These are phyloP conservation scores for Petrocephalus sullivani DNA, from an alignment of 2,797 vertebrate species.

Conservation along the genomic window DNA sequence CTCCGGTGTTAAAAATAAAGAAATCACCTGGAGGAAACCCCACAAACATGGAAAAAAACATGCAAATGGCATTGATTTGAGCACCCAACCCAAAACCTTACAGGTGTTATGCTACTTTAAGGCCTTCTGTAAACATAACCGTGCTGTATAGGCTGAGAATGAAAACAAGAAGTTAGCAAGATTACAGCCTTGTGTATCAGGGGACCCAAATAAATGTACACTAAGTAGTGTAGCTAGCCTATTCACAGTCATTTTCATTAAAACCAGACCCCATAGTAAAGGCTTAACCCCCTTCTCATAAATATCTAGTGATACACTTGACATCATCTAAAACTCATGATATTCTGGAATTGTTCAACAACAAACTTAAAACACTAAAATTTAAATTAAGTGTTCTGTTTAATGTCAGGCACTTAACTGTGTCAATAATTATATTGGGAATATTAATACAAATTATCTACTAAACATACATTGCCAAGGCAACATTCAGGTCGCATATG, in stretches of 20 bases:
- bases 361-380: neutral
- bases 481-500: neutral
- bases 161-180: neutral
- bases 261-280: too few species aligned
- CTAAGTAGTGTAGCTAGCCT: too few species aligned
- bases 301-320: neutral
- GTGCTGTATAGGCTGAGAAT: neutral
- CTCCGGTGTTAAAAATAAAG: too few species aligned
- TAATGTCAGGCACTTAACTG: neutral
- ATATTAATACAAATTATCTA: neutral
- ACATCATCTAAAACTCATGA: neutral
- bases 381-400: neutral
- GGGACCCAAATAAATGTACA: neutral
- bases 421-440: neutral
- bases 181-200: neutral
- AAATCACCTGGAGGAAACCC: neutral
- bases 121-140: neutral
- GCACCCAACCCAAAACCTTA: neutral
- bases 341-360: neutral
- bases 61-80: neutral
- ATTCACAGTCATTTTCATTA: too few species aligned
- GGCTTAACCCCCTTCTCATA: too few species aligned
- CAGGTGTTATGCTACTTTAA: neutral
- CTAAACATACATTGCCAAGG: neutral
- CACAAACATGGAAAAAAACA: neutral